These are phyloP conservation scores for Crenichthys baileyi DNA, from an alignment of 2,797 vertebrate genomes.

Conservation along the genomic window DNA sequence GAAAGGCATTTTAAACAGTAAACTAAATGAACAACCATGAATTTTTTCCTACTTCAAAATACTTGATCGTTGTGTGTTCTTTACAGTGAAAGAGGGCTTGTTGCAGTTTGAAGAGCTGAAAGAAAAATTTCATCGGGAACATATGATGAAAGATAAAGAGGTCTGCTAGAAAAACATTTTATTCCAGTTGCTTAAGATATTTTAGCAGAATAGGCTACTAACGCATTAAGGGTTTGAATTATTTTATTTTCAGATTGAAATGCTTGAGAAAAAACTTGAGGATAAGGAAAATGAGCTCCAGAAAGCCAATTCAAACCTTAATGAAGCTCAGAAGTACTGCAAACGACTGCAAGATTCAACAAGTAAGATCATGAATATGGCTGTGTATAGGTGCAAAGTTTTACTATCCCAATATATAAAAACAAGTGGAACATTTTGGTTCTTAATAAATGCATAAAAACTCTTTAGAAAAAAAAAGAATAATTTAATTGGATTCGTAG, in stretches of 20 bases:
- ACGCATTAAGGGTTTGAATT: constrained; percentile 24
- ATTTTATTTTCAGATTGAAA: constrained; percentile 77
- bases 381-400: neutral
- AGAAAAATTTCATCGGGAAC: constrained; percentile 81
- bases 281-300: constrained; percentile 83
- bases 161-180: constrained; percentile 67
- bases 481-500: neutral
- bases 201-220: neutral
- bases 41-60: neutral
- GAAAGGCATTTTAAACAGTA: neutral
- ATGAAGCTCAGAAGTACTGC: constrained; percentile 78
- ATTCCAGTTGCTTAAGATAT: neutral
- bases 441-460: neutral
- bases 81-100: constrained; percentile 86
- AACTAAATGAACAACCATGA: neutral
- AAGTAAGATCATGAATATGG: constrained; percentile 75
- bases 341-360: constrained; percentile 80
- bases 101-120: constrained; percentile 85
- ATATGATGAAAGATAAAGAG: constrained; percentile 84
- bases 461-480: neutral
- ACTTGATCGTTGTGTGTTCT: neutral
- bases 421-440: neutral
- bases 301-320: constrained; percentile 78
- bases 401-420: neutral
- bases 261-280: constrained; percentile 75